Evolutionary conservation across 2,113 vertebrate genomes (phyloP).

Genomic region (Furnarius figulus): DNA sequence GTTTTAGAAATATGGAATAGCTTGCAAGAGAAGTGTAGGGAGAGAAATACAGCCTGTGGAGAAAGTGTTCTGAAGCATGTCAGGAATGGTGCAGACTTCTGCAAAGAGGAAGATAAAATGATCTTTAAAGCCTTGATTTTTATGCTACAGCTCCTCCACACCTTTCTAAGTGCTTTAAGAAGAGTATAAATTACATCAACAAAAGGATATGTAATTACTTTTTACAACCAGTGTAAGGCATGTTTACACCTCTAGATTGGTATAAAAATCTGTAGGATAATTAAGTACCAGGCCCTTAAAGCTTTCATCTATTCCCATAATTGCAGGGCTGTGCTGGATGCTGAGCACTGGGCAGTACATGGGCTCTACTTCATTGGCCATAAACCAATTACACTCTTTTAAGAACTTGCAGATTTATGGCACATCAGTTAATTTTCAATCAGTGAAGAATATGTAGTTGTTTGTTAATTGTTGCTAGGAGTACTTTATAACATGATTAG

Average conservation of each 20-base stretch:
- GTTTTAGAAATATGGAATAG: not conserved
- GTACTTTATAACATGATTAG: not conserved
- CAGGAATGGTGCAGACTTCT: not conserved
- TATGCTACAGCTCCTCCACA: slow-evolving; percentile 2
- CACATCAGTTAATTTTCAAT: not conserved
- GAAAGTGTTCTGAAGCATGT: not conserved
- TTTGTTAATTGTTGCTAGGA: slow-evolving; percentile 47
- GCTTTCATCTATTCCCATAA: slow-evolving; percentile 33
- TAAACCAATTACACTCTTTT: slow-evolving; percentile 37
- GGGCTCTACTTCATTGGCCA: not conserved
- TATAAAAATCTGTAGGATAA: slow-evolving; percentile 41
- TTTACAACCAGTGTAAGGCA: slow-evolving; percentile 43
- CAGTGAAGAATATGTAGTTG: not conserved
- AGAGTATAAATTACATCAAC: slow-evolving; percentile 49
- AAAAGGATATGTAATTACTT: slow-evolving; percentile 65
- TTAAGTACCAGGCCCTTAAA: slow-evolving; percentile 14
- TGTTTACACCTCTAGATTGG: slow-evolving; percentile 49
- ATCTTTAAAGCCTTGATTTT: slow-evolving; percentile 28
- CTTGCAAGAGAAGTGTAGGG: not conserved
- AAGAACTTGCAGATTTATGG: not conserved
- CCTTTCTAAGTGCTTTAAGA: slow-evolving; percentile 54
- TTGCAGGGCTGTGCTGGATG: slow-evolving; percentile 24
- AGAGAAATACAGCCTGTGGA: not conserved
- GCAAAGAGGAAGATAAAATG: not conserved
- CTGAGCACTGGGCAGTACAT: not conserved